These are phyloP conservation scores for Rousettus leschenaultii DNA, from an alignment of 2,113 vertebrate genomes.

Conservation along the genomic window DNA sequence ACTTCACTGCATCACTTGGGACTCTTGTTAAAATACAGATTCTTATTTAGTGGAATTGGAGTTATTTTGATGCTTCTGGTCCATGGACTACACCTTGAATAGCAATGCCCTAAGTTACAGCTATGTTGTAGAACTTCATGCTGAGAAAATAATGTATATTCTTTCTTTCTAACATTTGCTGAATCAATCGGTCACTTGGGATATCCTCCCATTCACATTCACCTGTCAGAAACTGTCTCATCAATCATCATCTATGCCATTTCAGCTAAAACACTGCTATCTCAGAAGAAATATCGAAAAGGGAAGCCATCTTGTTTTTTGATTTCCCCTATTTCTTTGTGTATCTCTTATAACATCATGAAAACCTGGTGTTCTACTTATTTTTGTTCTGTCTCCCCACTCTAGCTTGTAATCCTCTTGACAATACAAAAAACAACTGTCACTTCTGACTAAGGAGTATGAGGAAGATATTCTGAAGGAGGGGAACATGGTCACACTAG, in stretches of 20 bases:
- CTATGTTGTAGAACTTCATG: not conserved
- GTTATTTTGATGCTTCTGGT: not conserved
- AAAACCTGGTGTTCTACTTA: not conserved
- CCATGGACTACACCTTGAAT: not conserved
- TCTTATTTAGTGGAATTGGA: not conserved
- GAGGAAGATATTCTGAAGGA: not conserved
- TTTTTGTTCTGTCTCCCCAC: not conserved
- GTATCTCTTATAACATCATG: not conserved
- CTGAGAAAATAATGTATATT: not conserved
- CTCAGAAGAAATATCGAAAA: not conserved
- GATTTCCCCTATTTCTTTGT: not conserved
- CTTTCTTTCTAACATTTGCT: not conserved
- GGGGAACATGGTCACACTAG: not conserved
- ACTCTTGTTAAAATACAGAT: not conserved
- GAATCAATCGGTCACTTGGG: not conserved
- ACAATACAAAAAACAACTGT: not conserved
- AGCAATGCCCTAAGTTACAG: not conserved
- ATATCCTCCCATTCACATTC: not conserved
- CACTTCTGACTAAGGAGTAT: constrained; percentile 4
- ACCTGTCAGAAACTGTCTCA: not conserved
- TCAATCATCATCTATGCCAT: not conserved
- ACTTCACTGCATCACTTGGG: not conserved
- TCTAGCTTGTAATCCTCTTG: not conserved
- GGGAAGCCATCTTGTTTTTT: not conserved
- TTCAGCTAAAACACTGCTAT: not conserved